Percentiles rank a stretch among this genome's conserved stretches.
Conservation (phyloP, 23 tunicate species). For the Trididemnum miniatum region DNA sequence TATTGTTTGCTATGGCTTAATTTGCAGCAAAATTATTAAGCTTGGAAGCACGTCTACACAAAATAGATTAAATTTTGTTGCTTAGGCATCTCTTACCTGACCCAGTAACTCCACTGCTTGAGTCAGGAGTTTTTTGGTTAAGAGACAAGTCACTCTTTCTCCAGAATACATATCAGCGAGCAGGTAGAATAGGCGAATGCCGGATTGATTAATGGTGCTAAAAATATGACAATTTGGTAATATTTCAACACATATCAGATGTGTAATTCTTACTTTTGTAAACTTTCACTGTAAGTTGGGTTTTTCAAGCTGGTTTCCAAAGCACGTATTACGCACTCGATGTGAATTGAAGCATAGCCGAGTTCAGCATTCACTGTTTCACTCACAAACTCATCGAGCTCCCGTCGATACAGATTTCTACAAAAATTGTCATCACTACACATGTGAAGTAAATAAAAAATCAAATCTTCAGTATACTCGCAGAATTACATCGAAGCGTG, state of each 20-base stretch:
- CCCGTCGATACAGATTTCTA: slow-evolving; percentile 32
- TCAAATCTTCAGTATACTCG: too few species aligned
- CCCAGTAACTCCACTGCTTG: slow-evolving; percentile 69
- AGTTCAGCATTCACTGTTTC: slow-evolving; percentile 49
- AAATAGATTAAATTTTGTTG: too few species aligned
- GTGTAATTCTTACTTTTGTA: slow-evolving; percentile 17
- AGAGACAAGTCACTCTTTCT: slow-evolving; percentile 54
- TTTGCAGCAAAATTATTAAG: too few species aligned
- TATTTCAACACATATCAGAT: too few species aligned
- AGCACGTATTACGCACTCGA: slow-evolving; percentile 53
- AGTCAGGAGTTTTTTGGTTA: slow-evolving; percentile 55
- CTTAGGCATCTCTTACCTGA: slow-evolving; percentile 65
- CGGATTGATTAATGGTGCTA: slow-evolving; percentile 6
- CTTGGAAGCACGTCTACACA: too few species aligned
- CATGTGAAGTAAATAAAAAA: too few species aligned
- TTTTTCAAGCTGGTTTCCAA: slow-evolving; percentile 47
- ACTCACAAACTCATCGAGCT: slow-evolving; percentile 22
- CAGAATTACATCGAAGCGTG: too few species aligned
- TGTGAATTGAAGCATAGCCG: slow-evolving; percentile 66
- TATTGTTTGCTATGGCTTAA: too few species aligned
- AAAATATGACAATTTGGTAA: background rate
- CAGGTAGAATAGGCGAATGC: slow-evolving; percentile 59
- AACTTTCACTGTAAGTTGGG: slow-evolving; percentile 18
- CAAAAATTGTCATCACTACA: too few species aligned
- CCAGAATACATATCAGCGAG: slow-evolving; percentile 70